Percentiles rank a stretch among this genome's conserved stretches.
Evolutionary conservation across 2,797 vertebrate species (phyloP).

Genomic region (Denticeps clupeoides): DNA sequence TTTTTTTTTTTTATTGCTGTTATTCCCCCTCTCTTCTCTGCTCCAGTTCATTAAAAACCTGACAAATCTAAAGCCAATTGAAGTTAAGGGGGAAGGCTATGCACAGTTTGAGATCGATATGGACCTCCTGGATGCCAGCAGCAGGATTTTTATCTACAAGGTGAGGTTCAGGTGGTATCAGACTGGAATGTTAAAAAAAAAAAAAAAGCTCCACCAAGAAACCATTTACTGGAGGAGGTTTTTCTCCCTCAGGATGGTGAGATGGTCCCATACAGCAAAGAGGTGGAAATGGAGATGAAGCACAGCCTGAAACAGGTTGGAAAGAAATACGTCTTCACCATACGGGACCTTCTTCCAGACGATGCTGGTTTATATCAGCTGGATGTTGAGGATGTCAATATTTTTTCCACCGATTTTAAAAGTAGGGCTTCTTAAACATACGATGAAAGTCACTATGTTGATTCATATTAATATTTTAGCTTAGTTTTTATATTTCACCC

Average conservation of each 20-base stretch:
- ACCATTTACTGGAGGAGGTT: too few species aligned
- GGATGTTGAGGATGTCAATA: slow-evolving; percentile 60
- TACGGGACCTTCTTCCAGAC: slow-evolving; percentile 65
- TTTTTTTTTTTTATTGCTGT: slow-evolving; percentile 7
- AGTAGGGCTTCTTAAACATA: too few species aligned
- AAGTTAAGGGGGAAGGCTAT: slow-evolving; percentile 51
- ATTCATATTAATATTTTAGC: too few species aligned
- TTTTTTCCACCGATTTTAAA: slow-evolving; percentile 73
- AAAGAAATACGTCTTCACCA: slow-evolving; percentile 57
- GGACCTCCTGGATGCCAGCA: slow-evolving; percentile 62
- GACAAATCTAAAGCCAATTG: slow-evolving; percentile 56
- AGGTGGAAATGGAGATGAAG: slow-evolving; percentile 51
- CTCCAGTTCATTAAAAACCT: slow-evolving; percentile 58
- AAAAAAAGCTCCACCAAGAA: too few species aligned
- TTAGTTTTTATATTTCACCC: too few species aligned
- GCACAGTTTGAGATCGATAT: slow-evolving; percentile 72
- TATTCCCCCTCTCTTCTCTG: background rate
- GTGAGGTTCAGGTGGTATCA: slow-evolving; percentile 36
- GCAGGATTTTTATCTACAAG: slow-evolving; percentile 71
- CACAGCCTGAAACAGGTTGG: slow-evolving; percentile 57
- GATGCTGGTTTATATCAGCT: slow-evolving; percentile 77
- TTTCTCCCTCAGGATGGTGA: slow-evolving; percentile 57
- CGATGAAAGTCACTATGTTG: too few species aligned
- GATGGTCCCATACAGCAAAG: slow-evolving; percentile 57
- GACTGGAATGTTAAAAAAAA: too few species aligned